Conservation (phyloP, 1,140 invertebrate genomes). For the Portunus trituberculatus region DNA sequence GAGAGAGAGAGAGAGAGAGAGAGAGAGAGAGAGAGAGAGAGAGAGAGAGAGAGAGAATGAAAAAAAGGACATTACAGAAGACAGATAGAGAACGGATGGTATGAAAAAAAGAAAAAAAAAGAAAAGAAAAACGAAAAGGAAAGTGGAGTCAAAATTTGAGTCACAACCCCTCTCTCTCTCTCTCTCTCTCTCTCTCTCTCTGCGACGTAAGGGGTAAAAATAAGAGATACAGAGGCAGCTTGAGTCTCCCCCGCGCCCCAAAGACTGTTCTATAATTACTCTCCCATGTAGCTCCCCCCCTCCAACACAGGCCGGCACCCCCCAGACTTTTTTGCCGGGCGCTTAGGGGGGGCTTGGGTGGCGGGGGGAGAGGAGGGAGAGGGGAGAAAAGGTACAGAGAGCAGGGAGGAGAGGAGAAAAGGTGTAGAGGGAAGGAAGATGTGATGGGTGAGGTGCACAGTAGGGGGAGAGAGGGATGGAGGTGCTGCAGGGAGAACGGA, state of each 20-base stretch:
- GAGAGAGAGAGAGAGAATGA: neutral
- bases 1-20: neutral
- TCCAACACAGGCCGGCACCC: neutral
- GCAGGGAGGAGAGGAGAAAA: neutral
- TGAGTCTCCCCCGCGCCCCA: neutral
- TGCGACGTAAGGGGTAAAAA: constrained; percentile 18
- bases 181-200: constrained; percentile 11
- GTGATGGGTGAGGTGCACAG: neutral
- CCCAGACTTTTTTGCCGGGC: neutral
- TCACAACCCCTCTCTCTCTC: neutral
- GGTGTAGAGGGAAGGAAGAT: neutral
- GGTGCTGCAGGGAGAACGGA: no score
- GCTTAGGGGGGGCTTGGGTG: neutral
- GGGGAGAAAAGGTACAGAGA: neutral
- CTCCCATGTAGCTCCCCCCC: neutral
- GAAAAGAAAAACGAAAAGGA: no score
- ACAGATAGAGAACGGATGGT: neutral
- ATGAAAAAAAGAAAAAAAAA: no score
- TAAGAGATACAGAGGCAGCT: neutral
- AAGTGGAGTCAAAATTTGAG: no score
- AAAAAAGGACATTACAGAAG: neutral
- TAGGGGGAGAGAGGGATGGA: neutral
- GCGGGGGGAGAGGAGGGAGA: neutral
- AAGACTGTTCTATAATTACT: neutral
- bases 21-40: neutral